Evolutionary conservation across 2,888 invertebrate species (phyloP).

Genomic region (Drosophila neonasuta): DNA sequence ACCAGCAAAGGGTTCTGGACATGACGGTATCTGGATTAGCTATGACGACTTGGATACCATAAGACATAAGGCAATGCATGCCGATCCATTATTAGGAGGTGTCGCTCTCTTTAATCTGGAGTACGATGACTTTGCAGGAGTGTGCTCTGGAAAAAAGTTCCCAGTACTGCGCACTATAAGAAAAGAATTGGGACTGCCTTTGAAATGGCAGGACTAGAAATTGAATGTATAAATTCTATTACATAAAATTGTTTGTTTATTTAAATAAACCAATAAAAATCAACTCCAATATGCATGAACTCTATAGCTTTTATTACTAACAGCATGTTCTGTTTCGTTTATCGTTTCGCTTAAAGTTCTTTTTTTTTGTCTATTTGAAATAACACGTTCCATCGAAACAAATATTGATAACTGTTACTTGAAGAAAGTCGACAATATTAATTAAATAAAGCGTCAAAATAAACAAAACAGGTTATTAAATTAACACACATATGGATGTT

Average conservation of each 20-base stretch:
- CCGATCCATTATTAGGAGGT: slow-evolving; percentile 88
- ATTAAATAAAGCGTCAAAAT: background rate
- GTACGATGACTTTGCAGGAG: slow-evolving; percentile 91
- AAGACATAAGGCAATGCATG: slow-evolving; percentile 89
- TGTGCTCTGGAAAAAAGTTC: slow-evolving; percentile 90
- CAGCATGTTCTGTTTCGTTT: background rate
- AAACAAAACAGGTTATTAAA: slow-evolving; percentile 1
- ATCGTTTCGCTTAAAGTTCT: background rate
- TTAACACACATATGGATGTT: background rate
- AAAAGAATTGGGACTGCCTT: slow-evolving; percentile 83
- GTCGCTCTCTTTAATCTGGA: slow-evolving; percentile 89
- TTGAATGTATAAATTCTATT: background rate
- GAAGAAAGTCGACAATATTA: background rate
- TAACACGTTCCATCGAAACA: background rate
- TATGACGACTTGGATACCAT: slow-evolving; percentile 92
- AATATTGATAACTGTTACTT: background rate
- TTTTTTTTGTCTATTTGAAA: background rate
- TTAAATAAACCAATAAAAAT: background rate
- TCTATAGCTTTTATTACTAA: background rate
- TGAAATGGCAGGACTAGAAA: background rate
- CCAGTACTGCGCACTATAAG: slow-evolving; percentile 90
- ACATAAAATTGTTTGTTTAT: background rate
- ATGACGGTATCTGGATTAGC: slow-evolving; percentile 90
- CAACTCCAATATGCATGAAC: background rate
- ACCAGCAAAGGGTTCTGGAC: slow-evolving; percentile 86